Evolutionary conservation across 2,888 invertebrate species (phyloP).

Genomic region (Idaea biselata): DNA sequence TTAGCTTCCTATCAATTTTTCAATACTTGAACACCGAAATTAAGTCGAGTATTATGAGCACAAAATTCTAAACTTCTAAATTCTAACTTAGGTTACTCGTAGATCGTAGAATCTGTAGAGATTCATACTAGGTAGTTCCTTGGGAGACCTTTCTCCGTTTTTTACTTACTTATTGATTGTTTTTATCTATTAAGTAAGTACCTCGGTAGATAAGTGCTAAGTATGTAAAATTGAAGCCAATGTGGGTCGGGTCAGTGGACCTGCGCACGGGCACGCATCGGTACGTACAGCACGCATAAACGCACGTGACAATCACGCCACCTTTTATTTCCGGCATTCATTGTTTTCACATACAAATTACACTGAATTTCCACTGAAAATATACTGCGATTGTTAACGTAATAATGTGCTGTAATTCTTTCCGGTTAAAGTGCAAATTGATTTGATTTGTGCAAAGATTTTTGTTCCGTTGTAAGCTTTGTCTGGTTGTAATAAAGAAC

Average conservation of each 20-base stretch:
- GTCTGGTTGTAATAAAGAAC: conserved; percentile 18
- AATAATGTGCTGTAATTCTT: conserved; percentile 35
- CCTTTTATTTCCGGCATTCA: conserved; percentile 51
- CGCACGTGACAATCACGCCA: conserved; percentile 67
- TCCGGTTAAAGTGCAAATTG: conserved; percentile 31
- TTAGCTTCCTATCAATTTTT: no score
- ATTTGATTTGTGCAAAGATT: conserved; percentile 10
- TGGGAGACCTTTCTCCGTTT: neutral
- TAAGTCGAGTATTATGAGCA: no score
- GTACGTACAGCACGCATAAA: conserved; percentile 19
- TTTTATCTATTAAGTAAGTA: no score
- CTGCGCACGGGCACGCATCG: conserved; percentile 43
- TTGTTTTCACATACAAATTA: conserved; percentile 28
- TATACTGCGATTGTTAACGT: neutral
- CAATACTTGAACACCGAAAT: no score
- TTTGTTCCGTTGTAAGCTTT: conserved; percentile 18
- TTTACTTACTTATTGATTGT: no score
- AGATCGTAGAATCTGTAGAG: no score
- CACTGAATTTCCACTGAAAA: conserved; percentile 12
- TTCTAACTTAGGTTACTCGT: no score
- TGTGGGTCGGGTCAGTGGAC: conserved; percentile 69
- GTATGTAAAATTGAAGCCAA: conserved; percentile 22
- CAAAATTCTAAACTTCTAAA: no score
- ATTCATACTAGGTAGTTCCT: no score
- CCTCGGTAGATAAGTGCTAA: no score